Evolutionary conservation across 1,140 invertebrate genomes (phyloP).

Genomic region (Trichonephila clavata): DNA sequence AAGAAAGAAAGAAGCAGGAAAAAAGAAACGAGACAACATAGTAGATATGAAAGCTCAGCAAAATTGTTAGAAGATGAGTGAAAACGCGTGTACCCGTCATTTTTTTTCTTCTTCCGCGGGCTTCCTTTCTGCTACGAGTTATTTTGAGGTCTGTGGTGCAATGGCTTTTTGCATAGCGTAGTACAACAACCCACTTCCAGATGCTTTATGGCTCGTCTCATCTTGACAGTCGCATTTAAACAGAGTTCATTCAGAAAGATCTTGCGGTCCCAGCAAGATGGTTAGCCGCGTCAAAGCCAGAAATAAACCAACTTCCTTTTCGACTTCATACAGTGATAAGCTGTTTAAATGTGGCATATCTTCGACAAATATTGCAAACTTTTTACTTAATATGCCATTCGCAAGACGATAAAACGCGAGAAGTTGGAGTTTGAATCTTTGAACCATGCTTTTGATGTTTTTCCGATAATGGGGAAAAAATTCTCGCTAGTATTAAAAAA

Average conservation of each 20-base stretch:
- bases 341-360: no score
- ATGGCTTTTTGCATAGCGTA: constrained; percentile 28
- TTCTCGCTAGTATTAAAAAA: no score
- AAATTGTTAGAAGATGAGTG: constrained; percentile 52
- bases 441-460: no score
- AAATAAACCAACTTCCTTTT: no score
- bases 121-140: not conserved
- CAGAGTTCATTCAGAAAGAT: constrained; percentile 38
- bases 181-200: not conserved
- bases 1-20: not conserved
- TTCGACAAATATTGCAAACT: no score
- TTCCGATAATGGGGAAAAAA: no score
- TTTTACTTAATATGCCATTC: no score
- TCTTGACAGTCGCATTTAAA: constrained; percentile 6
- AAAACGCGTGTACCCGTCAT: constrained; percentile 7
- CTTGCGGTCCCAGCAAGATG: not conserved
- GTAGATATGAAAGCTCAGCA: constrained; percentile 51
- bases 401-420: no score
- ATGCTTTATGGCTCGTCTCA: constrained; percentile 40
- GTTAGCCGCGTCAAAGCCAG: not conserved
- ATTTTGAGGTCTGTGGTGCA: not conserved
- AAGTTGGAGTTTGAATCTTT: no score
- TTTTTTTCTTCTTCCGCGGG: not conserved
- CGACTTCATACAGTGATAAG: no score
- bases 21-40: not conserved